phyloP scores from a whole-genome alignment of 1,140 invertebrate species.

The Tyrophagus putrescentiae region DNA sequence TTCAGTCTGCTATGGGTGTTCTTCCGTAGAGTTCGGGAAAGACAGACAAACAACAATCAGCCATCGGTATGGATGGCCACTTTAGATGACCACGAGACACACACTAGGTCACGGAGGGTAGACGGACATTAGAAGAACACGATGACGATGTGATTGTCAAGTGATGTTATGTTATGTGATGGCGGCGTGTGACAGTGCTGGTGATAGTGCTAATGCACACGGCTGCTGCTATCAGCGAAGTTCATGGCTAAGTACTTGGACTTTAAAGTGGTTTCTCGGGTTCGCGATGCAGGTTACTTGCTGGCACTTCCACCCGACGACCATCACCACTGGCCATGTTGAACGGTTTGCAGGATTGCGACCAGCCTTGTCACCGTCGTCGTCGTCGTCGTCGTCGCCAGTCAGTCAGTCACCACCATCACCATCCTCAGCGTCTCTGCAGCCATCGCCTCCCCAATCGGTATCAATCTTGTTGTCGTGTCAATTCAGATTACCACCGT shows the following conservation, averaged over 20 bases:
- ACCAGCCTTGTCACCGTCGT: not conserved
- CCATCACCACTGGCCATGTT: not conserved
- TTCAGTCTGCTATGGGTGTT: too few species aligned
- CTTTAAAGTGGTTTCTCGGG: not conserved
- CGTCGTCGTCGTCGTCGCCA: not conserved
- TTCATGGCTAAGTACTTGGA: not conserved
- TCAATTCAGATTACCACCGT: slow-evolving; percentile 15
- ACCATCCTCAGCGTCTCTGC: not conserved
- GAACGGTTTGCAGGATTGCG: not conserved
- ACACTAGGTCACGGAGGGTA: too few species aligned
- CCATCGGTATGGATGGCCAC: too few species aligned
- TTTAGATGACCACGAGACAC: too few species aligned
- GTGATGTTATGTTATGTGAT: not conserved
- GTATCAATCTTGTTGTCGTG: slow-evolving; percentile 15
- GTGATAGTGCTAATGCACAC: not conserved
- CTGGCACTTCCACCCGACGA: not conserved
- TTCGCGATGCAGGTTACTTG: not conserved
- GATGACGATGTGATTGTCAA: too few species aligned
- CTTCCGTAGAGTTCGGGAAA: too few species aligned
- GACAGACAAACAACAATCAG: too few species aligned
- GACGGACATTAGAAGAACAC: too few species aligned
- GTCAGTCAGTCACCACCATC: too few species aligned
- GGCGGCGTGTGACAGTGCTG: too few species aligned
- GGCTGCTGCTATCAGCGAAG: too few species aligned
- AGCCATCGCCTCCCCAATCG: not conserved